Evolutionary conservation across 2,888 invertebrate species (phyloP), one percentile per base, ranked within the genome.

Genomic region (Miltochrista miniata): DNA sequence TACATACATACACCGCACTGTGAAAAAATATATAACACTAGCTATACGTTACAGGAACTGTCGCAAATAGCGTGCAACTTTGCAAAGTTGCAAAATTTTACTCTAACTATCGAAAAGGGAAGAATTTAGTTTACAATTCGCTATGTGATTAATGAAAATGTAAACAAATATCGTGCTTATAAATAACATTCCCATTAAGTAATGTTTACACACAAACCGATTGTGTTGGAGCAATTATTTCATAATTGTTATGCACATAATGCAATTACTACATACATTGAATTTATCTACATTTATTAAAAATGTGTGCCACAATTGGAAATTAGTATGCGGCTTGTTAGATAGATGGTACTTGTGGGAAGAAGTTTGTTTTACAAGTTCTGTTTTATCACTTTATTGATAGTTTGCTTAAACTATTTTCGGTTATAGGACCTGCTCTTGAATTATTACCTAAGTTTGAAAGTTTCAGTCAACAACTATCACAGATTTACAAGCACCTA

Each of bases 1-100:
- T 33, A 46, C 51, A 37, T 33, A 46, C 51, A 37, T 33, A 46
- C 46, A 61, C 67, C 61, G 71, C 68, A 59, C 69, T 65, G 58
- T 51, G 47, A 48, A 56, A 45, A 56, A 45, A 45, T 46, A 41
- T 34, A 24, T 31, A 7, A 11, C 50, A 33, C 43, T 24, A 40
- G 34, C 45, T 18, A 44, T 43, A 62, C 10, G 41, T 50, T 61
- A 54, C 61, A 56, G 59, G 54, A 57, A 59, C 51, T 54, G 18
- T 24, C 37, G 31, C 30, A 18, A 24, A 24, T 10, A 18, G 36
- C 31, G 7, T 43, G 34, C 33, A 18, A 13, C 13, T 4, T 10
- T 12, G 11, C 15, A 1, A 15, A 15, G 5, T 18, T 24, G 18
- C 18, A 24, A 24, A 24, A 24, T 24, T n/a, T 24, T 24, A 24